Conservation (phyloP, 2,888 invertebrate genomes). For the Protonemura montana region DNA sequence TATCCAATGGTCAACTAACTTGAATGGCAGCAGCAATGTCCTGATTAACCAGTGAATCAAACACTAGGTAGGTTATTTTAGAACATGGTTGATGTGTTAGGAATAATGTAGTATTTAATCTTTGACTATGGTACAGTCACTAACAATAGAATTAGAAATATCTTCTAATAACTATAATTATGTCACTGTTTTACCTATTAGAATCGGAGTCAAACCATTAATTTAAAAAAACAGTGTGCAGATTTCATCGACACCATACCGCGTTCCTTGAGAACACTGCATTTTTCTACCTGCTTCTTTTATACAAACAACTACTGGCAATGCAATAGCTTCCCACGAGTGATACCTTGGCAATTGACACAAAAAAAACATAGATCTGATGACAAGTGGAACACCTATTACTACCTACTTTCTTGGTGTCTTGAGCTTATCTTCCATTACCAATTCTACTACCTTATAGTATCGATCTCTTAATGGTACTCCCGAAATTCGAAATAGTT, state of each 20-base stretch:
- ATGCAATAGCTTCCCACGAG: conserved; percentile 41
- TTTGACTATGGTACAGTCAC: conserved; percentile 45
- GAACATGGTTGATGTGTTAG: conserved; percentile 46
- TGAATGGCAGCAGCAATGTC: conserved; percentile 38
- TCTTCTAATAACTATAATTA: conserved; percentile 37
- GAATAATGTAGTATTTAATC: conserved; percentile 46
- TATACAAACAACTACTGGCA: conserved; percentile 40
- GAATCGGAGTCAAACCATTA: not conserved
- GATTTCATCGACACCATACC: conserved; percentile 42
- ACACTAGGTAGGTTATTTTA: conserved; percentile 41
- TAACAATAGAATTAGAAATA: conserved; percentile 41
- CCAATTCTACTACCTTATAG: not conserved
- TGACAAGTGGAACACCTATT: not conserved
- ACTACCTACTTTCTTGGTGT: not conserved
- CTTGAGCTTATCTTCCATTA: not conserved
- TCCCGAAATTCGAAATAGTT: not conserved
- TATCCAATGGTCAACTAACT: conserved; percentile 19
- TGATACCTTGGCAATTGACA: not conserved
- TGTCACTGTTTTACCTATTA: not conserved
- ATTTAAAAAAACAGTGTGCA: conserved; percentile 35
- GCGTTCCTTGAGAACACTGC: conserved; percentile 45
- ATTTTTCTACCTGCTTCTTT: conserved; percentile 49
- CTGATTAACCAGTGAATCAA: conserved; percentile 19
- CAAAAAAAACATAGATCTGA: not conserved
- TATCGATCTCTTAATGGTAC: not conserved